phyloP scores from a whole-genome alignment of 1,140 invertebrate species.

The Probaryconus sp. region DNA sequence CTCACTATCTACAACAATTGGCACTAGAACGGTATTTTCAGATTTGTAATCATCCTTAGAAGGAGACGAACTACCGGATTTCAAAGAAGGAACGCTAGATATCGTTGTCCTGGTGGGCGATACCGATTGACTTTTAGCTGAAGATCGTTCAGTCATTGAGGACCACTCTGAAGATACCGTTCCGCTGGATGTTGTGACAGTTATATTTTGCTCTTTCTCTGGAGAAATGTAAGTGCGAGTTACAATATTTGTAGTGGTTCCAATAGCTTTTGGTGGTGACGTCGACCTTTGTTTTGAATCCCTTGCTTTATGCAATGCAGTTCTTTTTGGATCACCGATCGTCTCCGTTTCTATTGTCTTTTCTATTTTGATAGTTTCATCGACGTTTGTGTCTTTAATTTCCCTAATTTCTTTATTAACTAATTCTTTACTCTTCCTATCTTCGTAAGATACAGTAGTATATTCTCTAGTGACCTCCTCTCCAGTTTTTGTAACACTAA shows the following conservation, averaged over 20 bases:
- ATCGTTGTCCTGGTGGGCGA: constrained; percentile 21
- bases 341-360: constrained; percentile 87
- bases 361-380: constrained; percentile 86
- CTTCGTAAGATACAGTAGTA: constrained; percentile 86
- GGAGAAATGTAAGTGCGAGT: constrained; percentile 57
- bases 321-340: constrained; percentile 76
- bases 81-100: not conserved
- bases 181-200: constrained; percentile 25
- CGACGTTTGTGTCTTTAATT: constrained; percentile 89
- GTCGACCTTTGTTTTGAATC: no score
- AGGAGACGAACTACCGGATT: constrained; percentile 32
- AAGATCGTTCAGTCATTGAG: constrained; percentile 19
- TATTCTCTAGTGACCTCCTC: constrained; percentile 80
- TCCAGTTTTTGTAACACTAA: constrained; percentile 84
- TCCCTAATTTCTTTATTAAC: constrained; percentile 87
- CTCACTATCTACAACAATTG: constrained; percentile 32
- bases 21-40: constrained; percentile 29
- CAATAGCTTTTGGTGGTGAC: constrained; percentile 72
- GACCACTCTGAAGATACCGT: constrained; percentile 21
- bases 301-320: constrained; percentile 52
- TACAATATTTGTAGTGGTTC: constrained; percentile 70
- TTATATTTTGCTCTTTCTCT: constrained; percentile 32
- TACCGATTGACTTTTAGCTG: constrained; percentile 25
- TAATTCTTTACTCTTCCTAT: constrained; percentile 87
- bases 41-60: constrained; percentile 45